Conservation (phyloP, 1,140 invertebrate species). For the Drosophila tani region DNA sequence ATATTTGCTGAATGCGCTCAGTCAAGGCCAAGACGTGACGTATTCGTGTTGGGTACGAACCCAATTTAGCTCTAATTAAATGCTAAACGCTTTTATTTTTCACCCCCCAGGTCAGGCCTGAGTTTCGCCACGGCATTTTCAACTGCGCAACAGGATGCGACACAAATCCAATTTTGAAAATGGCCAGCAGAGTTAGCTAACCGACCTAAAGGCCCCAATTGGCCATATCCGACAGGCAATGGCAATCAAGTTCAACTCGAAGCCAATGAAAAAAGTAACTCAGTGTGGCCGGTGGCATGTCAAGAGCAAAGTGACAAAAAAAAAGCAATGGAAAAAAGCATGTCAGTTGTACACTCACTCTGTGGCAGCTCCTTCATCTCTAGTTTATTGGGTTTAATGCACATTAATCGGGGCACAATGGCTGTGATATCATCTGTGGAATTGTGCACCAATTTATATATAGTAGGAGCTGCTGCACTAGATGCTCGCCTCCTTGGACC, state of each 20-base stretch:
- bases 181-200: slow-evolving; percentile 19
- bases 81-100: not conserved
- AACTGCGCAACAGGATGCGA: slow-evolving; percentile 15
- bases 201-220: slow-evolving; percentile 21
- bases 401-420: slow-evolving; percentile 60
- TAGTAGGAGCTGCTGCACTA: slow-evolving; percentile 4
- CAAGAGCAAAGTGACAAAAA: slow-evolving; percentile 12
- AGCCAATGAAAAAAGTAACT: slow-evolving; percentile 1
- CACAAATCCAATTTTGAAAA: slow-evolving; percentile 32
- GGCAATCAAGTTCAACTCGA: slow-evolving; percentile 8
- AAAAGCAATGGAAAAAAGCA: slow-evolving; percentile 1
- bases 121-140: slow-evolving; percentile 19
- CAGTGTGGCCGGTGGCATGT: not conserved
- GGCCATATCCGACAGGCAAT: slow-evolving; percentile 17
- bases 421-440: slow-evolving; percentile 8
- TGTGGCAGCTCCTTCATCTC: slow-evolving; percentile 4
- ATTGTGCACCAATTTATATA: slow-evolving; percentile 36
- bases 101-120: not conserved
- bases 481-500: not conserved
- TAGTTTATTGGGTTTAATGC: slow-evolving; percentile 57
- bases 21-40: slow-evolving; percentile 28
- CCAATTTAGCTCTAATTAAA: slow-evolving; percentile 6
- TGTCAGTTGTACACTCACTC: slow-evolving; percentile 3
- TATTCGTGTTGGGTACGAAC: slow-evolving; percentile 12
- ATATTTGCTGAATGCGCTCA: slow-evolving; percentile 4